Evolutionary conservation across 2,797 vertebrate genomes (phyloP).

Genomic region (Anas flavirostris): DNA sequence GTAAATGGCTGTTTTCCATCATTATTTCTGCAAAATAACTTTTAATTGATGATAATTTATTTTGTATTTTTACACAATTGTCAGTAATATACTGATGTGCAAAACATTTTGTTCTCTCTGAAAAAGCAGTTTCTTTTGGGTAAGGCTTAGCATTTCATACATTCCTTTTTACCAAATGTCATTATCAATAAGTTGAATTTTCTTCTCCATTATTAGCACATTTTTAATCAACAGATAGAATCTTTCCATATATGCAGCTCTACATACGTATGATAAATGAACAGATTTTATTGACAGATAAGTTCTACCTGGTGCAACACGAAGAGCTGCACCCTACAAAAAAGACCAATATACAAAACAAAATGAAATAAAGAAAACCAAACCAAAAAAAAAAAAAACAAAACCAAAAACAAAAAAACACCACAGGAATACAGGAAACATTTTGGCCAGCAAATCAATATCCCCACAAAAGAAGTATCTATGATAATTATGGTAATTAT

Average conservation of each 20-base stretch:
- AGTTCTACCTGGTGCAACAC: background rate
- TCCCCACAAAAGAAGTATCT: background rate
- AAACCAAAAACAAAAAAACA: no score
- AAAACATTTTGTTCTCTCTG: slow-evolving; percentile 28
- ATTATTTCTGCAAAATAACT: slow-evolving; percentile 1
- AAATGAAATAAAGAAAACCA: background rate
- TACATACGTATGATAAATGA: background rate
- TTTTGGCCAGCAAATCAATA: background rate
- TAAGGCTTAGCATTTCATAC: background rate
- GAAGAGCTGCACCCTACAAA: background rate
- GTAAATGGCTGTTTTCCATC: background rate
- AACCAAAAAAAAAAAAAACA: rapidly evolving
- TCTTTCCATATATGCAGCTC: background rate
- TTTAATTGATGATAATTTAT: slow-evolving; percentile 16
- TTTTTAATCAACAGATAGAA: background rate
- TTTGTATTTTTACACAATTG: slow-evolving; percentile 19
- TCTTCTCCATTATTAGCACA: background rate
- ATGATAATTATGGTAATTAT: background rate
- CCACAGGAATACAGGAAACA: background rate
- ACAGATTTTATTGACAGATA: background rate
- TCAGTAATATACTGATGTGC: background rate
- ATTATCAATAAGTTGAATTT: slow-evolving; percentile 25
- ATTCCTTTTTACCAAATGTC: background rate
- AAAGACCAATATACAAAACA: background rate
- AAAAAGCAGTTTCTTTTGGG: slow-evolving; percentile 17